These are phyloP conservation scores for Apotomis betuletana DNA, from an alignment of 2,888 invertebrate species.

Conservation along the genomic window DNA sequence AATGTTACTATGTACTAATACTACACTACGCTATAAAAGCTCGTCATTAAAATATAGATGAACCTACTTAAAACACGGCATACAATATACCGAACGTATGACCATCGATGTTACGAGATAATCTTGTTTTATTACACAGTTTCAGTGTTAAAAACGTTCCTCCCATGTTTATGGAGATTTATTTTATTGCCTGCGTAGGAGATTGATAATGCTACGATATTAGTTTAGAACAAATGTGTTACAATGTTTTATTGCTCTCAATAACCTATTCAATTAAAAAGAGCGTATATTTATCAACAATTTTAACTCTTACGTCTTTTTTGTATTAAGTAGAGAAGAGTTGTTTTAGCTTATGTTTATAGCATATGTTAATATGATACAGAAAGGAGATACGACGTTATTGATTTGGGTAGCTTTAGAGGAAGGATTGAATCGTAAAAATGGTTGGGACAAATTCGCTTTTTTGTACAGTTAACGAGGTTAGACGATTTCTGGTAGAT, in stretches of 20 bases:
- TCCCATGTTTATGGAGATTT: conserved; percentile 49
- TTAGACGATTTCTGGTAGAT: background rate
- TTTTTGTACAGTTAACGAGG: conserved; percentile 9
- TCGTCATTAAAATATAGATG: background rate
- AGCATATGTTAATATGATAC: background rate
- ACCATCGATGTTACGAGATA: conserved; percentile 46
- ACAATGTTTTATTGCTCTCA: conserved; percentile 51
- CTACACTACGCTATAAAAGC: background rate
- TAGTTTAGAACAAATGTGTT: conserved; percentile 50
- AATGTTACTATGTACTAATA: background rate
- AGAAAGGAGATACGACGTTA: background rate
- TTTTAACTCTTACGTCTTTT: background rate
- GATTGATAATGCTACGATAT: conserved; percentile 58
- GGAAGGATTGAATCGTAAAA: conserved; percentile 24
- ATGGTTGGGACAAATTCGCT: conserved; percentile 18
- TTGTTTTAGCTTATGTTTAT: background rate
- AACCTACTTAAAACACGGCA: background rate
- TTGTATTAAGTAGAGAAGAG: background rate
- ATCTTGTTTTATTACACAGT: conserved; percentile 58
- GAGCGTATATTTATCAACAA: background rate
- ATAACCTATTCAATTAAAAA: background rate
- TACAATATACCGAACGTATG: background rate
- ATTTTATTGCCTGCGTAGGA: conserved; percentile 55
- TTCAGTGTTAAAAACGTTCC: conserved; percentile 55
- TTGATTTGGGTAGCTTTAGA: background rate